Evolutionary conservation across 2,888 invertebrate species (phyloP), one percentile per base, ranked within the genome.

Genomic region (Xestia rhomboidea): DNA sequence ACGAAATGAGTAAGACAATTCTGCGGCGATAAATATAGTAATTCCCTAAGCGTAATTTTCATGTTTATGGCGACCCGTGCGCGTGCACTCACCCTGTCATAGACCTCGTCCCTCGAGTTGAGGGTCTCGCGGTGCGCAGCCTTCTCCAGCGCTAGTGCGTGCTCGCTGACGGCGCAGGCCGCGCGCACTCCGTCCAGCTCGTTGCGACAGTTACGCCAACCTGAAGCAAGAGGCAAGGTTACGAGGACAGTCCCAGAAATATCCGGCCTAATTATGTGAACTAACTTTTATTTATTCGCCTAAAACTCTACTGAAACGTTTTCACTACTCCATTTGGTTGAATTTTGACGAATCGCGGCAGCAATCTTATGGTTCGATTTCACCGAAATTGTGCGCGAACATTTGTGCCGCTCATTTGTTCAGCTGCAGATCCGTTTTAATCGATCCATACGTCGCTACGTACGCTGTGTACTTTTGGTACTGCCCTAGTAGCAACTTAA

Each of bases 201-300:
- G 90, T 95, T 95, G 88, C 95, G 96, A 73, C 94, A 92, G 91
- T 96, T 96, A 30, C 94, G 94, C 95, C 95, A 95, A 0, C 94
- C 96, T 96, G 30, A 6, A 6, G 7, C 46, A 18, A 64, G 18
- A 60, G 30, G 30, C 8, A 60, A 60, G 18, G 0, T 60, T 60
- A 60, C 8, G 30, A 8, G 18, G 18, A 4, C 30, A 8, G 1
- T 27, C 30, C 18, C 60, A 30, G 8, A 60, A 18, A 18, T 18
- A 60, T 7, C 27, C 15, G 57, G 15, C 54, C 54, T 54, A 6
- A 27, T n/a, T n/a, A n/a, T n/a, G n/a, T n/a, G n/a, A n/a, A n/a
- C n/a, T n/a, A n/a, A n/a, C n/a, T n/a, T n/a, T n/a, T n/a, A n/a
- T n/a, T n/a, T n/a, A n/a, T n/a, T n/a, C n/a, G n/a, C n/a, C n/a